phyloP scores from a whole-genome alignment of 2,888 invertebrate species.

The Halocaridina rubra region DNA sequence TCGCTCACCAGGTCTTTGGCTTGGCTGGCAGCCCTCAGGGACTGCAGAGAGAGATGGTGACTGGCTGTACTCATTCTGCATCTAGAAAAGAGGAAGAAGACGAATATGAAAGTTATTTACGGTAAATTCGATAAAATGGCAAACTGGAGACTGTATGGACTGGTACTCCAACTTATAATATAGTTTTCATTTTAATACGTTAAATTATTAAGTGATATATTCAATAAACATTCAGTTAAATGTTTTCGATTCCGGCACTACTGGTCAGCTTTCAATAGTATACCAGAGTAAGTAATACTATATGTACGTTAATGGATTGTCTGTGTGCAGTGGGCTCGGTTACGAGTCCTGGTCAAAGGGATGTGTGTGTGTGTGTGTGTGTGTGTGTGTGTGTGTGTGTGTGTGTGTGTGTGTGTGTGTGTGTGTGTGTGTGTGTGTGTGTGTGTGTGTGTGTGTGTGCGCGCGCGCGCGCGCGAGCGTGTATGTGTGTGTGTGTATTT shows the following conservation, averaged over 20 bases:
- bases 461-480: too few species aligned
- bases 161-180: too few species aligned
- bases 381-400: neutral
- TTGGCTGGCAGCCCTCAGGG: conserved; percentile 54
- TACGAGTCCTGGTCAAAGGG: neutral
- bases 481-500: too few species aligned
- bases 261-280: too few species aligned
- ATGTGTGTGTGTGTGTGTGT: neutral
- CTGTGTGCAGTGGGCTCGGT: neutral
- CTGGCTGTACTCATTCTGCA: neutral
- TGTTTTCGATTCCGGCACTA: too few species aligned
- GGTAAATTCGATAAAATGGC: neutral
- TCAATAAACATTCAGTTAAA: too few species aligned
- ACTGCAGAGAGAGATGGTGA: conserved; percentile 43
- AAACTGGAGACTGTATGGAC: too few species aligned
- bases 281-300: neutral
- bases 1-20: conserved; percentile 57
- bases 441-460: too few species aligned
- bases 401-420: neutral
- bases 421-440: neutral
- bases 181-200: too few species aligned
- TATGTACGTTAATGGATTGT: neutral
- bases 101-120: neutral
- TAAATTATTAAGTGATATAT: too few species aligned
- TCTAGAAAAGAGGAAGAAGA: neutral